A percentile compares a stretch with the other conserved stretches of the same genome.
Evolutionary conservation across 2,888 invertebrate genomes (phyloP).

Genomic region (Dryococelus australis): DNA sequence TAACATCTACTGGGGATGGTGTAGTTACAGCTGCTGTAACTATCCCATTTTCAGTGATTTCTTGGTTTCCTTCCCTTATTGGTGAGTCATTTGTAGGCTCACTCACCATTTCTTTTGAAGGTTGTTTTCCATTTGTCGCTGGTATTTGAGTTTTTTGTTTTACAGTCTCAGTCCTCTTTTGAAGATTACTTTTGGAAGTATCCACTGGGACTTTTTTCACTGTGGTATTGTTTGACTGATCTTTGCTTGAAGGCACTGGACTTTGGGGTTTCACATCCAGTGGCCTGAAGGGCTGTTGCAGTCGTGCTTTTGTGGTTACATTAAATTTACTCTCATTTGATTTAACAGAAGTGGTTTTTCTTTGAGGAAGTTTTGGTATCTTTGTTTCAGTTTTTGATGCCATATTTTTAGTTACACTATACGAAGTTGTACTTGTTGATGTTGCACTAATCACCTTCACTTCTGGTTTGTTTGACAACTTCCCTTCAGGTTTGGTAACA

Average conservation of each 20-base stretch:
- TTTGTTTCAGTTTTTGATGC: conserved; percentile 22
- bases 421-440: not conserved
- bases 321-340: not conserved
- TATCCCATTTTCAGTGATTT: not conserved
- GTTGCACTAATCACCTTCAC: not conserved
- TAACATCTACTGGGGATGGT: no score
- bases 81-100: not conserved
- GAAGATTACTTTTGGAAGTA: not conserved
- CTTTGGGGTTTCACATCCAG: not conserved
- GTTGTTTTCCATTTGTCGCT: not conserved
- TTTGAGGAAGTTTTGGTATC: conserved; percentile 51
- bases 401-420: not conserved
- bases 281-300: not conserved
- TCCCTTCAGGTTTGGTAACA: not conserved
- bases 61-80: not conserved
- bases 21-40: no score
- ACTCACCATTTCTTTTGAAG: not conserved
- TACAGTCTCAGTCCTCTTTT: not conserved
- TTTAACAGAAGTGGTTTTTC: conserved; percentile 55
- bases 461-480: not conserved
- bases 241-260: not conserved
- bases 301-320: conserved; percentile 54
- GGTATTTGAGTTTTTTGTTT: not conserved
- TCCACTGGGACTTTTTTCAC: not conserved
- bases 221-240: not conserved